A percentile compares a stretch with the other conserved stretches of the same genome.
Conservation (phyloP, 2,888 invertebrate species). For the Steinernema hermaphroditum region DNA sequence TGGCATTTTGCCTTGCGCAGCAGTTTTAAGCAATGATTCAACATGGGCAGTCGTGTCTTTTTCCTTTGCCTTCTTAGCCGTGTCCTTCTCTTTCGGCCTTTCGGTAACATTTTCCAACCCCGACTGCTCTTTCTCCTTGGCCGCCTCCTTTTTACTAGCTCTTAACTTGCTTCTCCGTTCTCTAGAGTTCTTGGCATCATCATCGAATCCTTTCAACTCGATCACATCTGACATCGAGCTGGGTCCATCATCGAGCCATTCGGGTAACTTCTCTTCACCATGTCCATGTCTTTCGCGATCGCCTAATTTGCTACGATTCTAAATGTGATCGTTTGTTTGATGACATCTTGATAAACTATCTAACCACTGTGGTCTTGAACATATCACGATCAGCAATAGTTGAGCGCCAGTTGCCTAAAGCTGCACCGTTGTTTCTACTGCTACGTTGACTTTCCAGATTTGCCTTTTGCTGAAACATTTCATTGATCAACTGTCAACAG, state of each 20-base stretch:
- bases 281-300: slow-evolving; percentile 23
- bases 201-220: slow-evolving; percentile 65
- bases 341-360: background rate
- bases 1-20: background rate
- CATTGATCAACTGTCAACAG: background rate
- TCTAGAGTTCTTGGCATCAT: slow-evolving; percentile 39
- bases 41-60: too few species aligned
- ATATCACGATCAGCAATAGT: slow-evolving; percentile 19
- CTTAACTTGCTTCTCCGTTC: slow-evolving; percentile 3
- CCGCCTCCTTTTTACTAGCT: slow-evolving; percentile 28
- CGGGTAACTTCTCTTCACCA: slow-evolving; percentile 58
- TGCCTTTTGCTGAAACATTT: slow-evolving; percentile 37
- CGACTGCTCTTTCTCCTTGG: slow-evolving; percentile 41
- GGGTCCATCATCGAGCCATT: slow-evolving; percentile 65
- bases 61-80: slow-evolving; percentile 35
- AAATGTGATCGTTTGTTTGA: background rate
- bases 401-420: slow-evolving; percentile 21
- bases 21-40: slow-evolving; percentile 29
- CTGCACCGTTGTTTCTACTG: background rate
- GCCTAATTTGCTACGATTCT: slow-evolving; percentile 20
- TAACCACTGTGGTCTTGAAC: slow-evolving; percentile 7
- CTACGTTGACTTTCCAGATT: slow-evolving; percentile 34
- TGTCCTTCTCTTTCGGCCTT: slow-evolving; percentile 24
- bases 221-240: slow-evolving; percentile 63
- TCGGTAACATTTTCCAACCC: slow-evolving; percentile 35